Percentiles rank a stretch among this genome's conserved stretches.
phyloP scores from a whole-genome alignment of 2,888 invertebrate species.

The Nomada flava region DNA sequence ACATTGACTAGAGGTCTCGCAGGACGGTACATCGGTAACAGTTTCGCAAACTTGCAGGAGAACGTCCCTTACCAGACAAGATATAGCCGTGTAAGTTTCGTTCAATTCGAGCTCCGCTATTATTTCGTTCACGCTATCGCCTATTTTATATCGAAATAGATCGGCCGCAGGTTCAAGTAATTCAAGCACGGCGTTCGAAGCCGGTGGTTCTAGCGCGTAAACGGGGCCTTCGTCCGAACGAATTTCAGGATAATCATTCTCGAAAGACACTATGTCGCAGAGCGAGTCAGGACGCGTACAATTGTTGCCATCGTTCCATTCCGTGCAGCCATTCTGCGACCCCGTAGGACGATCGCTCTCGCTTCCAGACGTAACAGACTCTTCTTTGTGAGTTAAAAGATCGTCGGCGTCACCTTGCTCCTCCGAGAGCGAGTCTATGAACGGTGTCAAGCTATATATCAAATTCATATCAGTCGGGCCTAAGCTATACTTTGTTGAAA shows the following conservation, averaged over 20 bases:
- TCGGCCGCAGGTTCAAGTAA: conserved; percentile 72
- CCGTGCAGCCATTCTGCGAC: no score
- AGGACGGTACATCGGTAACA: neutral
- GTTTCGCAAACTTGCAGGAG: conserved; percentile 22
- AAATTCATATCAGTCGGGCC: conserved; percentile 74
- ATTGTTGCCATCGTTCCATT: neutral
- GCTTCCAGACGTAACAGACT: no score
- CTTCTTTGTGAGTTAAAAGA: neutral
- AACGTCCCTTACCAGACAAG: conserved; percentile 25
- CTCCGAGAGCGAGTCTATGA: conserved; percentile 35
- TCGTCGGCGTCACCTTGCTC: conserved; percentile 23
- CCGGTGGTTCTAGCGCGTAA: conserved; percentile 74
- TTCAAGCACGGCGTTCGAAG: conserved; percentile 66
- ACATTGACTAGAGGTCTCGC: neutral
- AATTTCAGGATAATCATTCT: conserved; percentile 1
- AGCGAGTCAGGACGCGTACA: no score
- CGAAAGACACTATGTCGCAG: neutral
- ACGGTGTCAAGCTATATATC: conserved; percentile 79
- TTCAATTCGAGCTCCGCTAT: conserved; percentile 71
- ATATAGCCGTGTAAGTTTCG: conserved; percentile 28
- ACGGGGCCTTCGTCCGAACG: conserved; percentile 69
- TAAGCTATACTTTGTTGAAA: conserved; percentile 77
- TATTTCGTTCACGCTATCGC: conserved; percentile 77
- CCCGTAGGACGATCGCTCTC: no score
- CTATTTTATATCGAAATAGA: conserved; percentile 76